These are phyloP conservation scores for Steinernema khuongi DNA, from an alignment of 1,140 invertebrate species.

Conservation along the genomic window DNA sequence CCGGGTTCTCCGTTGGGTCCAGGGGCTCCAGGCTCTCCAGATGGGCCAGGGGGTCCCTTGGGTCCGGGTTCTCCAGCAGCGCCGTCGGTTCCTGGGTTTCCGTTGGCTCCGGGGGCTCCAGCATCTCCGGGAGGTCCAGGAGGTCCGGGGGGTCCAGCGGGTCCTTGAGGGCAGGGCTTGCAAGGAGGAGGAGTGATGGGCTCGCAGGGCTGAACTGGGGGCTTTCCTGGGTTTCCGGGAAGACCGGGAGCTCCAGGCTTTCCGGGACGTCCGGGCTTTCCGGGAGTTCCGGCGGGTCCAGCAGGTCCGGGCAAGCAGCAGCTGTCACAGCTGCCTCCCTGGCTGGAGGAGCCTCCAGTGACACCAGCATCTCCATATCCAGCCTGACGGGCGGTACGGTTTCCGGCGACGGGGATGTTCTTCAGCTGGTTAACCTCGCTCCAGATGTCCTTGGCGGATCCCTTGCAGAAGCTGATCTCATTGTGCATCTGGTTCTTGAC, in stretches of 20 bases:
- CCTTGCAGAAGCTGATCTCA: slow-evolving; percentile 13
- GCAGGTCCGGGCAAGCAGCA: slow-evolving; percentile 19
- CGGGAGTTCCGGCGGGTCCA: slow-evolving; percentile 12
- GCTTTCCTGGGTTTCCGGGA: slow-evolving; percentile 6
- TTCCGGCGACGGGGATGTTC: slow-evolving; percentile 18
- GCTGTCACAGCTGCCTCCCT: background rate
- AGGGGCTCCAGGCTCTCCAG: slow-evolving; percentile 29
- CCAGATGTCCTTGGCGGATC: slow-evolving; percentile 16
- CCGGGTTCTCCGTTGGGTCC: slow-evolving; percentile 35
- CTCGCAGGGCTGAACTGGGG: slow-evolving; percentile 7
- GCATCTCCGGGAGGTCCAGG: slow-evolving; percentile 14
- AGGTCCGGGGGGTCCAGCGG: slow-evolving; percentile 19
- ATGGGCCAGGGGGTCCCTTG: slow-evolving; percentile 26
- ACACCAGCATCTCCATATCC: background rate
- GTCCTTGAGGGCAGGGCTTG: slow-evolving; percentile 22
- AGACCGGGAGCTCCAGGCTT: slow-evolving; percentile 15
- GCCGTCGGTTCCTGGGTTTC: background rate
- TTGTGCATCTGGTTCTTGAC: slow-evolving; percentile 2
- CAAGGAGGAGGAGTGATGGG: background rate
- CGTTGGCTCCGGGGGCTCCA: background rate
- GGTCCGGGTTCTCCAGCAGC: slow-evolving; percentile 25
- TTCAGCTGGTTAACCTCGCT: slow-evolving; percentile 14
- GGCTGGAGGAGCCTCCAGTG: background rate
- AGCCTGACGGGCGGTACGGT: slow-evolving; percentile 23
- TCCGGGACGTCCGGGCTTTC: slow-evolving; percentile 13